Conservation (phyloP, 2,113 vertebrate species). For the Sceloporus tristichus region DNA sequence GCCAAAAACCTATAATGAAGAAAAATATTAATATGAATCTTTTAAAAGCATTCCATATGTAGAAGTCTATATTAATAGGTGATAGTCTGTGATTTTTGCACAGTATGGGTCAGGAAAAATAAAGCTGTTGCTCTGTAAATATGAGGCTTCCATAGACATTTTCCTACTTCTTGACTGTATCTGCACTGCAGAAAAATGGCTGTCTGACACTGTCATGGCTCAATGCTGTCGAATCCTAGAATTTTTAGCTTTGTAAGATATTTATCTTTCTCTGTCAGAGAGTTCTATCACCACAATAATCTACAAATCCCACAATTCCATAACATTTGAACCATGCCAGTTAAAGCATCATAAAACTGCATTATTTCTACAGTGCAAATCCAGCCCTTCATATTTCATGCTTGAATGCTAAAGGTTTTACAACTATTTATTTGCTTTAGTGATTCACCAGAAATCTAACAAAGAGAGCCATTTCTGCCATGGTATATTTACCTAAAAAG, state of each 20-base stretch:
- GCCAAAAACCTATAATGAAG: not conserved
- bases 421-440: not conserved
- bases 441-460: not conserved
- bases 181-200: too few relatives aligned
- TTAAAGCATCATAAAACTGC: too few relatives aligned
- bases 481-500: not conserved
- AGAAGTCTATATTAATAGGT: not conserved
- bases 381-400: not conserved
- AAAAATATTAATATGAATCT: not conserved
- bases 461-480: not conserved
- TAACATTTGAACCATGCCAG: too few relatives aligned
- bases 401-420: not conserved
- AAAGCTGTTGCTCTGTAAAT: not conserved
- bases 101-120: not conserved
- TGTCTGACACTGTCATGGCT: too few relatives aligned
- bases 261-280: too few relatives aligned
- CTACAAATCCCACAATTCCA: too few relatives aligned
- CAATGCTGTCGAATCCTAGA: too few relatives aligned
- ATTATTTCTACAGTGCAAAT: too few relatives aligned
- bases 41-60: not conserved
- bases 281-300: too few relatives aligned
- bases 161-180: not conserved
- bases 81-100: not conserved
- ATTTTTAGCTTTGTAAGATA: too few relatives aligned
- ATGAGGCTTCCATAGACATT: not conserved